phyloP scores from a whole-genome alignment of 2,888 invertebrate species.

The Lepetodrilus schrolli region DNA sequence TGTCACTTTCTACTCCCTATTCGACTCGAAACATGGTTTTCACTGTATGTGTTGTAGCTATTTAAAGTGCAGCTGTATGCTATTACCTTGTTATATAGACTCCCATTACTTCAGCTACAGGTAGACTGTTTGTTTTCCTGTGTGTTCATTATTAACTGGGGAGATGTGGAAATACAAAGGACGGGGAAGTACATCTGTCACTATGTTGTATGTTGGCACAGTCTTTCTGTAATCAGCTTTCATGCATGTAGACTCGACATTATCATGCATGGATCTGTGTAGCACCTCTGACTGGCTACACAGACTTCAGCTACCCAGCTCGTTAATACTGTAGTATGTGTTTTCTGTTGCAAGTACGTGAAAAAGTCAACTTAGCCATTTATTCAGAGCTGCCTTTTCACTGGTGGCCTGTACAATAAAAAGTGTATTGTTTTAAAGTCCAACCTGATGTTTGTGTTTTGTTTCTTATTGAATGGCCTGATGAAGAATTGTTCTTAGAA shows the following conservation, averaged over 20 bases:
- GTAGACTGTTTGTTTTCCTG: too few species aligned
- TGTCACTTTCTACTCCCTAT: too few species aligned
- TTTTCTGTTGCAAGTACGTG: conserved; percentile 26
- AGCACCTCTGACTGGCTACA: conserved; percentile 11
- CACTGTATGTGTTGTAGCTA: too few species aligned
- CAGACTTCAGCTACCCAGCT: too few species aligned
- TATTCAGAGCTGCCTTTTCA: conserved; percentile 16
- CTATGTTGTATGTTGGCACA: not conserved
- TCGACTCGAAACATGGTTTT: too few species aligned
- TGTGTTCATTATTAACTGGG: too few species aligned
- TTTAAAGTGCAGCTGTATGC: too few species aligned
- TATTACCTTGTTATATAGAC: too few species aligned
- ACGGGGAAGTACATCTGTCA: not conserved
- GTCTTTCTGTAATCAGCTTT: conserved; percentile 16
- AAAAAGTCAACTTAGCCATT: conserved; percentile 16
- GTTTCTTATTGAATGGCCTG: not conserved
- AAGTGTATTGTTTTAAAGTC: conserved; percentile 27
- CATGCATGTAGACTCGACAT: not conserved
- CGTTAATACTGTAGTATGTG: not conserved
- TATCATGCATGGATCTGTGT: not conserved
- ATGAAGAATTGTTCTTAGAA: too few species aligned
- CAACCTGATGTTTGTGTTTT: not conserved
- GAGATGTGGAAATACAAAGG: not conserved
- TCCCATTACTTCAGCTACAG: too few species aligned
- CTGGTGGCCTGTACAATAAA: conserved; percentile 17